phyloP scores from a whole-genome alignment of 2,113 vertebrate genomes.

The Rostratula benghalensis region DNA sequence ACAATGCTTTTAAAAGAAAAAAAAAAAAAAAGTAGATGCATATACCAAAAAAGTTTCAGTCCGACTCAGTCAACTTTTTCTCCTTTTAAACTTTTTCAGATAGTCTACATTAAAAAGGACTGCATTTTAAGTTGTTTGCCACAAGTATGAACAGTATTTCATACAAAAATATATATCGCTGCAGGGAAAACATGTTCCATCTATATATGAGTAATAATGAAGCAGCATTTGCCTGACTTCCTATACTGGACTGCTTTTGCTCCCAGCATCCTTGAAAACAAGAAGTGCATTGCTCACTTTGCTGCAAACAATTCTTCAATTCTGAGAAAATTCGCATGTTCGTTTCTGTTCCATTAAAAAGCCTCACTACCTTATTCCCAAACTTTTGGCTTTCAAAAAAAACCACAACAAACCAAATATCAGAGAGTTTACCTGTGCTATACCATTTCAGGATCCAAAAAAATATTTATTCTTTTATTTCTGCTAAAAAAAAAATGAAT shows the following conservation, averaged over 20 bases:
- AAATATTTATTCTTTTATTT: not conserved
- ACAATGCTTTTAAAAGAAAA: not conserved
- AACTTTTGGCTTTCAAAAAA: not conserved
- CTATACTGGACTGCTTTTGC: not conserved
- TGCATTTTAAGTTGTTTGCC: not conserved
- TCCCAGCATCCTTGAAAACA: not conserved
- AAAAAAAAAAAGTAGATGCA: not conserved
- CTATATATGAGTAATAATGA: not conserved
- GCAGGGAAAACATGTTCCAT: not conserved
- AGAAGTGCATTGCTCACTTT: not conserved
- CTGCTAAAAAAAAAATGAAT: not conserved
- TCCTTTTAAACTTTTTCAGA: not conserved
- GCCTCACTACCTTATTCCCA: not conserved
- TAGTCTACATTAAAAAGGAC: not conserved
- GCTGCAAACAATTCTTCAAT: not conserved
- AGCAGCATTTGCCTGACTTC: not conserved
- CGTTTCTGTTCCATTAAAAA: not conserved
- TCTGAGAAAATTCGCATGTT: not conserved
- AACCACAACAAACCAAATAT: not conserved
- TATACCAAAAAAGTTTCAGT: not conserved
- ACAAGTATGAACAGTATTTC: not conserved
- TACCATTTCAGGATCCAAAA: not conserved
- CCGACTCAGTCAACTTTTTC: not conserved
- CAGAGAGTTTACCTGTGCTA: accelerated
- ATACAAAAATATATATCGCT: not conserved